phyloP scores from a whole-genome alignment of 2,888 invertebrate species.

The Ophion costatus region DNA sequence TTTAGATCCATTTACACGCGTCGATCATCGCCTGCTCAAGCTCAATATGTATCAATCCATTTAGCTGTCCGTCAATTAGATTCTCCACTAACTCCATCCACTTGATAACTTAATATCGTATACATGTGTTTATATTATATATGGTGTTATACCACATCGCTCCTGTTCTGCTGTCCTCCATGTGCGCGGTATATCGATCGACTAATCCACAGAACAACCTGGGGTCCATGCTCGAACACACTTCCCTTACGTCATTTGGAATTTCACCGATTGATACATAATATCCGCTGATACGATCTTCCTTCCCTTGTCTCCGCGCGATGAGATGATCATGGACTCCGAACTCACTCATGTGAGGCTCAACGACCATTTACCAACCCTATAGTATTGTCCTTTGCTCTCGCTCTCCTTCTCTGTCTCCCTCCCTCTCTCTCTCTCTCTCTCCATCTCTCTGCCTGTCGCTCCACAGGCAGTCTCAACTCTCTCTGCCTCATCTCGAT shows the following conservation, averaged over 20 bases:
- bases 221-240: not conserved
- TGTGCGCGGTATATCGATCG: conserved; percentile 13
- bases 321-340: not conserved
- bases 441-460: not conserved
- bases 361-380: conserved; percentile 5
- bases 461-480: too few relatives aligned
- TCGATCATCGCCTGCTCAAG: conserved; percentile 46
- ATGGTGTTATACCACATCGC: not conserved
- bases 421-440: not conserved
- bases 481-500: not conserved
- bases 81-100: conserved; percentile 48
- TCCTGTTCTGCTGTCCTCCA: conserved; percentile 7
- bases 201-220: not conserved
- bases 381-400: not conserved
- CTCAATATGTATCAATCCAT: conserved; percentile 58
- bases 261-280: not conserved
- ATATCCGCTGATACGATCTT: not conserved
- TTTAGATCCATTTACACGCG: conserved; percentile 46
- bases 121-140: conserved; percentile 10
- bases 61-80: conserved; percentile 60
- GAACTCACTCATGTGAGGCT: not conserved
- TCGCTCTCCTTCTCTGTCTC: conserved; percentile 2
- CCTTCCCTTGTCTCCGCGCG: not conserved
- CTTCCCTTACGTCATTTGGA: not conserved
- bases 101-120: conserved; percentile 31